Evolutionary conservation across 1,140 invertebrate species (phyloP).

Genomic region (Trissolcus basalis): DNA sequence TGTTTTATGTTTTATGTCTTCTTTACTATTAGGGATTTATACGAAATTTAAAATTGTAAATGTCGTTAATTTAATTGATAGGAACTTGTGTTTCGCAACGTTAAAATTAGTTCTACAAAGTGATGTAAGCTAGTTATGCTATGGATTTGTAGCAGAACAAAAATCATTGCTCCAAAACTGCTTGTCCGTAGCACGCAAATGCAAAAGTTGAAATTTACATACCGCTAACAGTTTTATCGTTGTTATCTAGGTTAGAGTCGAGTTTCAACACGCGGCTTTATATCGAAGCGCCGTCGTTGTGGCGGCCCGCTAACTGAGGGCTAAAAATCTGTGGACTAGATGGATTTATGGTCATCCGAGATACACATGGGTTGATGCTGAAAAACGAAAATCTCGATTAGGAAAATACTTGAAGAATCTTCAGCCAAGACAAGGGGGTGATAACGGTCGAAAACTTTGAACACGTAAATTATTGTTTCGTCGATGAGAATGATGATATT

Average conservation of each 20-base stretch:
- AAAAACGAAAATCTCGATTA: constrained; percentile 56
- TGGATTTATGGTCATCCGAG: constrained; percentile 56
- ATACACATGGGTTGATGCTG: constrained; percentile 41
- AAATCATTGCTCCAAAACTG: constrained; percentile 41
- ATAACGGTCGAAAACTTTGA: constrained; percentile 28
- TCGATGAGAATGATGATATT: constrained; percentile 19
- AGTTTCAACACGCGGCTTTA: constrained; percentile 39
- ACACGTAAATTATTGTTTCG: constrained; percentile 23
- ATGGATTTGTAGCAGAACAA: constrained; percentile 38
- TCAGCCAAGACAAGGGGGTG: constrained; percentile 11
- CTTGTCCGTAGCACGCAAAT: constrained; percentile 40
- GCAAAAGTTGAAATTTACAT: constrained; percentile 57
- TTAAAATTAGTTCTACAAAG: constrained; percentile 30
- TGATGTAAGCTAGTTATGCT: constrained; percentile 30
- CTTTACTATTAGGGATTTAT: too few relatives aligned
- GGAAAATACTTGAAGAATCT: constrained; percentile 40
- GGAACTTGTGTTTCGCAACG: constrained; percentile 17
- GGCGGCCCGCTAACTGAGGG: constrained; percentile 26
- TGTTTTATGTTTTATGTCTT: too few relatives aligned
- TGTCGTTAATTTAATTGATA: background rate
- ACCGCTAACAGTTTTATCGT: constrained; percentile 56
- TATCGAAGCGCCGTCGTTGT: constrained; percentile 27
- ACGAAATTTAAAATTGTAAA: too few relatives aligned
- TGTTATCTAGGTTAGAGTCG: constrained; percentile 45
- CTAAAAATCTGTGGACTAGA: constrained; percentile 36